Evolutionary conservation across 2,797 vertebrate species (phyloP).

Genomic region (Glossophaga mutica): DNA sequence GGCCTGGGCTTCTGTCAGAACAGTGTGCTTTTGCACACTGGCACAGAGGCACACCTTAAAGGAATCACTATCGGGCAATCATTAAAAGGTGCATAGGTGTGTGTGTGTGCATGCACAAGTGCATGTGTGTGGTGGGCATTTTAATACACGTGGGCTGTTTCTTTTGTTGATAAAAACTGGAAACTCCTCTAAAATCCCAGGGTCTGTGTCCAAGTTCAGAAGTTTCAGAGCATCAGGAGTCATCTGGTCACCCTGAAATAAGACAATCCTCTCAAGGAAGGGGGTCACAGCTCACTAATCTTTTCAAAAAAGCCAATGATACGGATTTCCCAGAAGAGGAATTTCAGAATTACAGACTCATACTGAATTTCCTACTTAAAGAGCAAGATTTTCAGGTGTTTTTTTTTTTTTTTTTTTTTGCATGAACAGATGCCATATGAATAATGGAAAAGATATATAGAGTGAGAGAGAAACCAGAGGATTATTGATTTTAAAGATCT

Average conservation of each 20-base stretch:
- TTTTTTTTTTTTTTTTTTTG: not conserved
- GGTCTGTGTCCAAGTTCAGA: not conserved
- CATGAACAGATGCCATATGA: not conserved
- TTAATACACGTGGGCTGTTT: not conserved
- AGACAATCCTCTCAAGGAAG: constrained; percentile 31
- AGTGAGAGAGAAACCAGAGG: constrained; percentile 28
- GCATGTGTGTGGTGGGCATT: not conserved
- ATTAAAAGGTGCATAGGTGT: not conserved
- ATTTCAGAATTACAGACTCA: constrained; percentile 33
- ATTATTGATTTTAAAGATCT: constrained; percentile 19
- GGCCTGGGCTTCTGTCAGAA: constrained; percentile 35
- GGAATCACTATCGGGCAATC: not conserved
- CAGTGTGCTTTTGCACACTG: constrained; percentile 44
- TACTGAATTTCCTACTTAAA: constrained; percentile 31
- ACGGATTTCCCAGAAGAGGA: not conserved
- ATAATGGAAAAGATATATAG: not conserved
- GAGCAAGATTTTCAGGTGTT: constrained; percentile 23
- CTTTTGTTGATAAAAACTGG: not conserved
- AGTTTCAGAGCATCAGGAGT: not conserved
- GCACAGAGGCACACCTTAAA: not conserved
- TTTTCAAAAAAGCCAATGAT: not conserved
- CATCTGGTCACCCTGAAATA: constrained; percentile 20
- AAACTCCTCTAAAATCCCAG: not conserved
- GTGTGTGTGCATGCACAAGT: not conserved
- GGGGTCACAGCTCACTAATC: not conserved